Evolutionary conservation across 2,888 invertebrate genomes (phyloP), one percentile per base, ranked within the genome.

Genomic region (Trissolcus brochymenae): DNA sequence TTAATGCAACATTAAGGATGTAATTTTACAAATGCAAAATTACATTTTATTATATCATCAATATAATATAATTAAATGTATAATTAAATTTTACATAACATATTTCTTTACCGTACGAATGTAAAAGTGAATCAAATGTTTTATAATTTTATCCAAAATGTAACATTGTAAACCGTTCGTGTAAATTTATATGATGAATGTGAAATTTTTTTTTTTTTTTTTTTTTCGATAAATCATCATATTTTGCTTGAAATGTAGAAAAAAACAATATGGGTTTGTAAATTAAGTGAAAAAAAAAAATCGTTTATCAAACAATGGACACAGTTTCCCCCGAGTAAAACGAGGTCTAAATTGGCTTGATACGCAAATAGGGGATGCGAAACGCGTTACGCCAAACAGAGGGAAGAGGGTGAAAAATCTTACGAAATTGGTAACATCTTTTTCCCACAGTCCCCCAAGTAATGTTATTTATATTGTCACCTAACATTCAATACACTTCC

Each of bases 381-480:
- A 21, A 35, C 56, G 50, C 19, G 50, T 46, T 41, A 14, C 51
- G 66, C 41, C 29, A 17, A 6, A 46, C n/a, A 7, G 54, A 59
- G 35, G 50, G 46, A 59, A 55, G 54, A 59, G 70, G 70, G 70
- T 70, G 61, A 61, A 56, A 60, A 70, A 61, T 70, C 55, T 54
- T 55, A 14, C 61, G 61, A 55, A 61, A 70, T 56, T 61, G 61
- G 70, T 70, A 62, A 70, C 62, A 62, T 70, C 70, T 71, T 71
- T 51, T 71, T 64, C 62, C 57, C 62, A 57, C 57, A 56, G 62
- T 51, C 62, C 62, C 71, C 49, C 21, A 70, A 62, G 55, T 64
- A 64, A 64, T 41, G 51, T 71, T 71, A 62, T 62, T 72, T 72
- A 65, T 65, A 53, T 72, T 65, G 65, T 49, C 72, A 41, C 40